These are phyloP conservation scores for Callopanchax toddi DNA, from an alignment of 2,113 vertebrate genomes.

Conservation along the genomic window DNA sequence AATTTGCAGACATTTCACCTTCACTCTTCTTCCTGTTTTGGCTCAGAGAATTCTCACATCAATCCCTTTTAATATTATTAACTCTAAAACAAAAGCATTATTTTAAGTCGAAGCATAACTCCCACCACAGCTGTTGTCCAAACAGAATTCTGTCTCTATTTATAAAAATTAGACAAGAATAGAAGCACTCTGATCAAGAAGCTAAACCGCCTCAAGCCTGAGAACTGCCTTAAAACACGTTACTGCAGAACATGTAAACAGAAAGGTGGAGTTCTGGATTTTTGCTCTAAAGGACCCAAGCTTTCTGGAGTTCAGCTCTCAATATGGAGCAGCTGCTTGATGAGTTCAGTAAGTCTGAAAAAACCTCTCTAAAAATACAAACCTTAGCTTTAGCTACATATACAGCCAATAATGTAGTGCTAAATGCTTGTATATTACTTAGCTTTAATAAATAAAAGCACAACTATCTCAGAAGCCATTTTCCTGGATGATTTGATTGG, in stretches of 20 bases:
- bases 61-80: not conserved
- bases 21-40: not conserved
- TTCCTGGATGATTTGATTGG: too few species aligned
- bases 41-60: slow-evolving; percentile 2
- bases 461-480: too few species aligned
- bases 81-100: slow-evolving; percentile 10
- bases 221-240: not conserved
- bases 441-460: too few species aligned
- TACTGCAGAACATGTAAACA: not conserved
- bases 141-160: not conserved
- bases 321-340: slow-evolving; percentile 15
- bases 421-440: too few species aligned
- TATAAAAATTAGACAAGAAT: not conserved
- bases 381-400: not conserved
- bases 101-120: slow-evolving; percentile 5
- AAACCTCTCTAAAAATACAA: slow-evolving; percentile 20
- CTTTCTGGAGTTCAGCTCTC: slow-evolving; percentile 17
- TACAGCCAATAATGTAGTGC: not conserved
- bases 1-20: slow-evolving; percentile 3
- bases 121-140: slow-evolving; percentile 3
- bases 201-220: not conserved
- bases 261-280: not conserved
- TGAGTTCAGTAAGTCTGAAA: slow-evolving; percentile 44
- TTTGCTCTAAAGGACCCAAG: slow-evolving; percentile 8
- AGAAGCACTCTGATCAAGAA: not conserved